Percentiles rank a stretch among this genome's conserved stretches.
Conservation (phyloP, 92 coral and sea anemone species). For the Metridium senile region DNA sequence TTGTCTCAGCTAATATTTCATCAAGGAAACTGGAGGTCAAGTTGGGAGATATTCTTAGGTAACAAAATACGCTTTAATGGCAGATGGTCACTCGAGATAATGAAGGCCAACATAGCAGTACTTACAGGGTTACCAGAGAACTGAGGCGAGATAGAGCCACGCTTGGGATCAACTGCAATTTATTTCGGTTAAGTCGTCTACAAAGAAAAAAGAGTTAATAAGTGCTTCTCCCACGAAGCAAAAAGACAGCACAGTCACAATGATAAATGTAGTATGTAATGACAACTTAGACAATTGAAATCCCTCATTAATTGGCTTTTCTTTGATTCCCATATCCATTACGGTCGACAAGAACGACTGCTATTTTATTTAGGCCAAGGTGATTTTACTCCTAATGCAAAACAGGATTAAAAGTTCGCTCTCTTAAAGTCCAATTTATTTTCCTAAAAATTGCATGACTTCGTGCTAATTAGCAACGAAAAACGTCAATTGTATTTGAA, state of each 20-base stretch:
- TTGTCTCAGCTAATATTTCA: not conserved
- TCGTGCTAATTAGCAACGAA: not conserved
- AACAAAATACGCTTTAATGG: conserved; percentile 11
- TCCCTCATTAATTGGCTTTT: conserved; percentile 19
- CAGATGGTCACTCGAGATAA: conserved; percentile 51
- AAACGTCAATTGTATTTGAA: not conserved
- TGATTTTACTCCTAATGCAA: not conserved
- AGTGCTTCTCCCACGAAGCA: conserved; percentile 39
- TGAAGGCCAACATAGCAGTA: conserved; percentile 1
- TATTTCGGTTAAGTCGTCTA: conserved; percentile 70
- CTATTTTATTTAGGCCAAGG: not conserved
- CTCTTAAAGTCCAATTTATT: no score
- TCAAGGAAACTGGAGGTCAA: conserved; percentile 22
- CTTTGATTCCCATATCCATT: conserved; percentile 18
- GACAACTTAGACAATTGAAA: conserved; percentile 1
- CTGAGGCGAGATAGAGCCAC: conserved; percentile 39
- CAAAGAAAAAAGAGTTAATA: not conserved
- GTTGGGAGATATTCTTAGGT: conserved; percentile 11
- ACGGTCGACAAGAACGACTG: not conserved
- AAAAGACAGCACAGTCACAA: not conserved
- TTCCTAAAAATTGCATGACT: no score
- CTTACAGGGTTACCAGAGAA: conserved; percentile 68
- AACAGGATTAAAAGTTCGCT: no score
- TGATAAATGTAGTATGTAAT: not conserved
- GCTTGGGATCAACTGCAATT: conserved; percentile 53